Evolutionary conservation across 2,888 invertebrate genomes (phyloP).

Genomic region (Orchestes rusci): DNA sequence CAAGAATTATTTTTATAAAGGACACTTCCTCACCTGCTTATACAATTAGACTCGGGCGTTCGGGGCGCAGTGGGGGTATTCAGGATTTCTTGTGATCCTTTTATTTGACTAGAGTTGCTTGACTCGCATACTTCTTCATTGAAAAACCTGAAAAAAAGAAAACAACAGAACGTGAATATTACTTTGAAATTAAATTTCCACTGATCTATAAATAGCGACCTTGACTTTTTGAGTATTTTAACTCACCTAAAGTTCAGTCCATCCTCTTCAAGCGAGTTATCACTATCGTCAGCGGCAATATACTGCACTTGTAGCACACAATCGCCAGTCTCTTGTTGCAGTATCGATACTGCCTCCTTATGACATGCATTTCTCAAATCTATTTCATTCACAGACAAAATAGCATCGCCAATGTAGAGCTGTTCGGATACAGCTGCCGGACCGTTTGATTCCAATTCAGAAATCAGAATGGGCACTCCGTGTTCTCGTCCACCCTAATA

Average conservation of each 20-base stretch:
- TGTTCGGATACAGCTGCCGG: slow-evolving; percentile 68
- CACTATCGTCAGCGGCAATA: slow-evolving; percentile 63
- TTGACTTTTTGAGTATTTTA: background rate
- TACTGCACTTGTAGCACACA: slow-evolving; percentile 72
- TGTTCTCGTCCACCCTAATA: slow-evolving; percentile 81
- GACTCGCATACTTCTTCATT: slow-evolving; percentile 43
- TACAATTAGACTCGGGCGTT: slow-evolving; percentile 50
- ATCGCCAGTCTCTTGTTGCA: slow-evolving; percentile 71
- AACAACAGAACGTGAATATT: too few relatives aligned
- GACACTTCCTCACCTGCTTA: slow-evolving; percentile 46
- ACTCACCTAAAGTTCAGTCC: slow-evolving; percentile 46
- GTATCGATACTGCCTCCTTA: slow-evolving; percentile 70
- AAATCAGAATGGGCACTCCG: slow-evolving; percentile 78
- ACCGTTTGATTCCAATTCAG: slow-evolving; percentile 71
- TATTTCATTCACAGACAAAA: slow-evolving; percentile 70
- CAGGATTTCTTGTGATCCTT: slow-evolving; percentile 46
- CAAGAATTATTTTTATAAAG: too few relatives aligned
- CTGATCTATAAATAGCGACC: background rate
- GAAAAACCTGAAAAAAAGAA: slow-evolving; percentile 40
- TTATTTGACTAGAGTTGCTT: slow-evolving; percentile 36
- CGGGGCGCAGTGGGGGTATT: slow-evolving; percentile 60
- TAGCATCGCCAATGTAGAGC: slow-evolving; percentile 78
- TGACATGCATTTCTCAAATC: slow-evolving; percentile 74
- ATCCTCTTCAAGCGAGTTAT: slow-evolving; percentile 56
- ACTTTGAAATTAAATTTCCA: background rate